phyloP scores from a whole-genome alignment of 1,140 invertebrate species.

The Platyura marginata region DNA sequence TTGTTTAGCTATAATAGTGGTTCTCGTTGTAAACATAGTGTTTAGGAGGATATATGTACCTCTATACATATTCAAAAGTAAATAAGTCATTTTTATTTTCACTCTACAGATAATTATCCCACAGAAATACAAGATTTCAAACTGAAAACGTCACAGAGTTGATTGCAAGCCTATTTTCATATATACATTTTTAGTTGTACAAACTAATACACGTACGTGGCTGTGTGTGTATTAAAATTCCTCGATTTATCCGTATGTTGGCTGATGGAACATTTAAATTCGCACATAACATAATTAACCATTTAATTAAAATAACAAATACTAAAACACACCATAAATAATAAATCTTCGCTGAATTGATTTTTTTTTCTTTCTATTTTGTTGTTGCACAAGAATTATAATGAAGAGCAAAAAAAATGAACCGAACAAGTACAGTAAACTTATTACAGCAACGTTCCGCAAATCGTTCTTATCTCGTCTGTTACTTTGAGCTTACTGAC shows the following conservation, averaged over 20 bases:
- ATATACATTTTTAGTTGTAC: not conserved
- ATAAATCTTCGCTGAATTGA: not conserved
- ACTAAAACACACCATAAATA: not conserved
- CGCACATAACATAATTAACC: not conserved
- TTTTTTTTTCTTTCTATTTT: not conserved
- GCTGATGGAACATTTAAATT: not conserved
- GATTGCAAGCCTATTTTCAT: not conserved
- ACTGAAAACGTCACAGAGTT: too few relatives aligned
- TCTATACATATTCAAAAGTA: too few relatives aligned
- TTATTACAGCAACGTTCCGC: not conserved
- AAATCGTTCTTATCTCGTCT: slow-evolving; percentile 1
- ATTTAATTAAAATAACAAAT: not conserved
- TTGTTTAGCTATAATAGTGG: too few relatives aligned
- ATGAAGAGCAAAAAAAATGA: not conserved
- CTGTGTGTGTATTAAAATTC: not conserved
- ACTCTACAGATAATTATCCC: not conserved
- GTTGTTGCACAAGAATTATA: not conserved
- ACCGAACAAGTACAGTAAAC: not conserved
- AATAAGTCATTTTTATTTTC: not conserved
- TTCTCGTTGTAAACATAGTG: too few relatives aligned
- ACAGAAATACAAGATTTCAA: not conserved
- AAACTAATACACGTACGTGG: not conserved
- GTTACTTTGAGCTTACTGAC: not conserved
- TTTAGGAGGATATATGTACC: too few relatives aligned
- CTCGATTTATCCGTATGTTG: not conserved